Base-by-base conservation (phyloP, 2,797 vertebrate species). In the Fundulus diaphanus region DNA sequence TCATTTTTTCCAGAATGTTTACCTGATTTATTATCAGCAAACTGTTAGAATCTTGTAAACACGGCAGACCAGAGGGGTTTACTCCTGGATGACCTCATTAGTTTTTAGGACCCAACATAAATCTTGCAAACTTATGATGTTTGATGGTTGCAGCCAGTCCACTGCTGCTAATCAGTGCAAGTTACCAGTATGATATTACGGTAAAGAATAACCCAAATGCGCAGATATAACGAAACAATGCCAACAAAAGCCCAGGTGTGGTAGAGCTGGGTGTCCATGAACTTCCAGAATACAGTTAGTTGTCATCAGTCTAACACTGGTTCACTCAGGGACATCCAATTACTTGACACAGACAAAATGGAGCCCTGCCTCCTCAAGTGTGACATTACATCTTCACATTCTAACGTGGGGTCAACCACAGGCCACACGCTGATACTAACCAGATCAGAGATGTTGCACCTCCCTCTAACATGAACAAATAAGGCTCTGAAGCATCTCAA, bases 401-500 rank as follows among this genome's bases (percentile, higher is more conserved):
- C 37, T 31, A 44, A 63, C 22, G 22, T 35, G 68, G 78, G 81
- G 61, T 67, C 84, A 76, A 77, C 70, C 35, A 4, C 31, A 8
- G 61, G 66, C 78, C 72, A 63, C n/a, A 29, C 54, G 72, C 49
- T 85, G 87, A 94, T 82, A 70, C 77, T 85, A 71, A 91, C 80
- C 92, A 93, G 92, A 88, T 72, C 81, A 8, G 77, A 73, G 74
- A 72, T 74, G 85, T 90, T 92, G 68, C 52, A n/a, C 83, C 77
- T 85, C 69, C 73, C 79, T 88, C 93, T 92, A 95, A 95, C 94
- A 95, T 94, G 86, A 90, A 89, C 93, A 92, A 94, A 94, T 93
- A 94, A 90, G 93, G 94, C 82, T 85, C 75, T 90, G 79, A 80
- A 85, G 76, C 80, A 81, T 85, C 49, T 49, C 65, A 56, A 77